These are phyloP conservation scores for Campylorhamphus procurvoides DNA, from an alignment of 2,113 vertebrate species.

Conservation along the genomic window DNA sequence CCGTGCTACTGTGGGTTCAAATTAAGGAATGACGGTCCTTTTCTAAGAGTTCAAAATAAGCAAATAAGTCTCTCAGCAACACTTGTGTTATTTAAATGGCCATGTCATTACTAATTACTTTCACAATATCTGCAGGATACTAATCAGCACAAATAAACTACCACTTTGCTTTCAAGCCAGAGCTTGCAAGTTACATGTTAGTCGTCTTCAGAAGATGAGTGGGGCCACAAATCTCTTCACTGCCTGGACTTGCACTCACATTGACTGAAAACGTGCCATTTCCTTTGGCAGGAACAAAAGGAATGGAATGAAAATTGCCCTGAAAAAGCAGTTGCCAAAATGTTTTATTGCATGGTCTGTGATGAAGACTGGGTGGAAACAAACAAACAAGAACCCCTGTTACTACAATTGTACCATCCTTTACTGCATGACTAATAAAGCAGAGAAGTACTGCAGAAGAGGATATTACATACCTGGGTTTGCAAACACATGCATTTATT, in stretches of 20 bases:
- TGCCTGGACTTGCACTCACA: background rate
- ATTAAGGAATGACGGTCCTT: background rate
- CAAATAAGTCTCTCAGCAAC: background rate
- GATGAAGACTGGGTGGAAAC: background rate
- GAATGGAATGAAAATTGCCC: background rate
- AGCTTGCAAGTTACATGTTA: background rate
- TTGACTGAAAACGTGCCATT: background rate
- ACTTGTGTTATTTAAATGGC: background rate
- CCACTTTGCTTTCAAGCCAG: background rate
- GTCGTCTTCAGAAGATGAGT: background rate
- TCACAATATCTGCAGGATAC: background rate
- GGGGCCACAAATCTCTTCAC: background rate
- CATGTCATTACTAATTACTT: background rate
- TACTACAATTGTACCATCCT: background rate
- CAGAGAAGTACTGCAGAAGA: background rate
- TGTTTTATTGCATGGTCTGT: background rate
- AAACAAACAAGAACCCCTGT: background rate
- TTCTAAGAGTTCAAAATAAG: background rate
- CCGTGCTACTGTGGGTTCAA: background rate
- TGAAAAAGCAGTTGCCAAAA: conserved; percentile 19
- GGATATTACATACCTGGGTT: background rate
- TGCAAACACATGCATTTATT: background rate
- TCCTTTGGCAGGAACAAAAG: conserved; percentile 21
- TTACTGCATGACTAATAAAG: conserved; percentile 22
- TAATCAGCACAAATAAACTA: conserved; percentile 31